Percentiles rank a stretch among this genome's conserved stretches.
phyloP scores from a whole-genome alignment of 64 coral and sea anemone species.

The Orbicella faveolata region DNA sequence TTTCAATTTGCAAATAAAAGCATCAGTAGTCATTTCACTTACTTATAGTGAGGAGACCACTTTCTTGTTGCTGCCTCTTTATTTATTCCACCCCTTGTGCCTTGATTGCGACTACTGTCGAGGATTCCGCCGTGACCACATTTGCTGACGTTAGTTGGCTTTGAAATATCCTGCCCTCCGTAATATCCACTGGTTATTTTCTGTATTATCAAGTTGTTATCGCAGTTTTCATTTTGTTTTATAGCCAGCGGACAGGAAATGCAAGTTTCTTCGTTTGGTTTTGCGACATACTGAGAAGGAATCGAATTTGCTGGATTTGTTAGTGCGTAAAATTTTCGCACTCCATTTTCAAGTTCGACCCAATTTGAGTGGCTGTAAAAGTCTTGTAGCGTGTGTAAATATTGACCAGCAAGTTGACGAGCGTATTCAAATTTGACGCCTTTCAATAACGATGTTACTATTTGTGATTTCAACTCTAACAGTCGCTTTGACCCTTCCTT shows the following conservation, averaged over 20 bases:
- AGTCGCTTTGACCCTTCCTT: constrained; percentile 35
- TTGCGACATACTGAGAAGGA: neutral
- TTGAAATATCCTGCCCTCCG: constrained; percentile 53
- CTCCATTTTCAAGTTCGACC: constrained; percentile 53
- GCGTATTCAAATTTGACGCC: constrained; percentile 52
- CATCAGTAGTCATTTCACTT: neutral
- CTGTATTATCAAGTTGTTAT: constrained; percentile 48
- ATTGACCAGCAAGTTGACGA: constrained; percentile 51
- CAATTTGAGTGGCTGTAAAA: constrained; percentile 86
- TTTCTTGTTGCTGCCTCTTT: constrained; percentile 51
- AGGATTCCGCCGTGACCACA: constrained; percentile 68
- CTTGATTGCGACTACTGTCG: constrained; percentile 16
- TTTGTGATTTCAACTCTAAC: constrained; percentile 35
- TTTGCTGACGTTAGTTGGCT: constrained; percentile 55
- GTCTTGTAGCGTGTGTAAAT: constrained; percentile 79
- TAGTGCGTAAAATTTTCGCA: neutral
- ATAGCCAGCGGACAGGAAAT: neutral
- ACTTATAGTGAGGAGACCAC: constrained; percentile 71
- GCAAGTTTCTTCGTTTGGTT: constrained; percentile 53
- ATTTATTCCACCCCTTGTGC: constrained; percentile 61
- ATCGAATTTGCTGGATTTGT: neutral
- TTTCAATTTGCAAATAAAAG: neutral
- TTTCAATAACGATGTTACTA: constrained; percentile 42
- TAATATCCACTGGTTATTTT: constrained; percentile 82
- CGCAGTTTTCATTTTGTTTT: constrained; percentile 23